Evolutionary conservation across 2,113 vertebrate species (phyloP), one percentile per base, ranked within the genome.

Genomic region (Callipepla californica): DNA sequence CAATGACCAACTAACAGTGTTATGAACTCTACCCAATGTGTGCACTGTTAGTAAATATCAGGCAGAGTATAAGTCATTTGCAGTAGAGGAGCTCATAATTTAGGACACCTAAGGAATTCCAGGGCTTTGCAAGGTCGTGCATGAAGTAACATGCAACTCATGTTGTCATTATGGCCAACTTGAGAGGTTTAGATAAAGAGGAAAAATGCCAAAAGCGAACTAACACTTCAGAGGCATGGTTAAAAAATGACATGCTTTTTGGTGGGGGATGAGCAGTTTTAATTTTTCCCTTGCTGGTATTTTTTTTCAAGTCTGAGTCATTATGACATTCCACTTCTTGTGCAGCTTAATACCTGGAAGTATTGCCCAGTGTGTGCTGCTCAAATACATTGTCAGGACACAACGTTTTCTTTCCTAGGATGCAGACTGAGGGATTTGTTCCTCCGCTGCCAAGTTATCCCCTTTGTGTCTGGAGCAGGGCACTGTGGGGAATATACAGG

Each of bases 191-290:
- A 94, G 87, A 94, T 94, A 93, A 93, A 92, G 83, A 22, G 80
- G 63, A 34, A 91, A 93, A 96, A n/a, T 95, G 95, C 96, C 94
- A 96, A 96, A 92, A 97, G 94, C 87, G 91, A 96, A 90, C 74
- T 94, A 94, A 92, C 80, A 93, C 95, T 96, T 95, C 92, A 94
- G 95, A 94, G 75, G 55, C 90, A 84, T 70, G 65, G 94, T 30
- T 93, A 58, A 93, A 94, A 95, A 92, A 69, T 93, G 15, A 89
- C 89, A 93, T 47, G 73, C 4, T 92, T 81, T 80, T 80, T n/a
- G 48, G 15, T 30, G 26, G 48, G 53, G 67, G 25, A 53, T 32
- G 16, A 51, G 20, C 15, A 51, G 15, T 1, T 32, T 32, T 42
- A 40, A 65, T 78, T 84, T 91, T 85, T 88, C 57, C 82, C 80